A percentile compares a stretch with the other conserved stretches of the same genome.
phyloP scores from a whole-genome alignment of 2,113 vertebrate species.

The Pionites leucogaster region DNA sequence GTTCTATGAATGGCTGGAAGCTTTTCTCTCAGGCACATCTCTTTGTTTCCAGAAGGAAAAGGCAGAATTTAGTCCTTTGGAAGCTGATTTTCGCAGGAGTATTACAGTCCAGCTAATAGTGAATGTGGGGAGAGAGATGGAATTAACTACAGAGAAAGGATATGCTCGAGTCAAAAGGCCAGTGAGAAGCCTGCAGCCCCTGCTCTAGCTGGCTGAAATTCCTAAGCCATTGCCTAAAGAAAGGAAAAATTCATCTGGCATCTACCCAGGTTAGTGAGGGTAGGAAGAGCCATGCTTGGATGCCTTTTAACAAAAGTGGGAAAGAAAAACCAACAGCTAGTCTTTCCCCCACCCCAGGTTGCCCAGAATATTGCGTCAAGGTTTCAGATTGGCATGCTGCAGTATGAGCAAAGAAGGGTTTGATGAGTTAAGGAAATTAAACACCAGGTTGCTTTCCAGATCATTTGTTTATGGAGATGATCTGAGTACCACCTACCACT shows the following conservation, averaged over 20 bases:
- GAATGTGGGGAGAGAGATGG: constrained; percentile 20
- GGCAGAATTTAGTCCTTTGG: constrained; percentile 25
- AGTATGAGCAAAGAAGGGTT: not conserved
- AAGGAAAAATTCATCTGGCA: constrained; percentile 56
- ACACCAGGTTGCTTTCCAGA: constrained; percentile 30
- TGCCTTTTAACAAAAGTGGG: constrained; percentile 61
- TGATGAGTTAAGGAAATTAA: constrained; percentile 26
- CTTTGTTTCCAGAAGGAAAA: constrained; percentile 44
- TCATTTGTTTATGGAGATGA: constrained; percentile 54
- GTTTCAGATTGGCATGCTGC: constrained; percentile 33
- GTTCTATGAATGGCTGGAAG: not conserved
- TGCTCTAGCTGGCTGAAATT: constrained; percentile 43
- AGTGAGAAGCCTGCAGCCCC: constrained; percentile 31
- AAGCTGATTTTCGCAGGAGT: constrained; percentile 27
- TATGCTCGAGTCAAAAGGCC: constrained; percentile 50
- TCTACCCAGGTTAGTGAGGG: constrained; percentile 37
- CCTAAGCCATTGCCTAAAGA: constrained; percentile 47
- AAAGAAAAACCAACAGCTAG: constrained; percentile 52
- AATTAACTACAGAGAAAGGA: constrained; percentile 36
- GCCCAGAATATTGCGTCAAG: constrained; percentile 27
- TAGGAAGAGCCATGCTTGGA: constrained; percentile 56
- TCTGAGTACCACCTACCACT: not conserved
- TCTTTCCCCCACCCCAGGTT: not conserved
- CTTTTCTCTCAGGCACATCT: constrained; percentile 32
- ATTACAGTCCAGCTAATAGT: not conserved